A percentile compares a stretch with the other conserved stretches of the same genome.
These are phyloP conservation scores for Papio anubis DNA, from an alignment of 2,113 vertebrate species.

Conservation along the genomic window DNA sequence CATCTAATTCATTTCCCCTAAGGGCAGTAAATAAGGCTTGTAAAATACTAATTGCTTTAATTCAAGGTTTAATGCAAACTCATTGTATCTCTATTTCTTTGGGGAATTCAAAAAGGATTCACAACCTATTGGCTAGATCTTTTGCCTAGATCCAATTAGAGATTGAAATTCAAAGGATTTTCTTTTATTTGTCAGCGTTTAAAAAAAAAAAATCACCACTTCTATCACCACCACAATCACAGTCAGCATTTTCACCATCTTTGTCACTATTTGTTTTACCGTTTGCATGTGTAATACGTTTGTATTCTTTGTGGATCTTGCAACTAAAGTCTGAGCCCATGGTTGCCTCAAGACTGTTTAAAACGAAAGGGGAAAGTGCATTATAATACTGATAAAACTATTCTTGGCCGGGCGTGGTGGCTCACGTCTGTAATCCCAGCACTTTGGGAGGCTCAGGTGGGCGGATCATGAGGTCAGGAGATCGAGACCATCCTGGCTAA, in stretches of 20 bases:
- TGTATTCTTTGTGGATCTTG: conserved; percentile 19
- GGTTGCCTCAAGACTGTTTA: not conserved
- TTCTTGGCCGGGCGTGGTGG: not conserved
- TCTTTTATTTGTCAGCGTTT: not conserved
- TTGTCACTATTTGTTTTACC: not conserved
- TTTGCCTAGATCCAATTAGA: not conserved
- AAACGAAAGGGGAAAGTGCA: not conserved
- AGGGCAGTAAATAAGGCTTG: conserved; percentile 55
- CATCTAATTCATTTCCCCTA: conserved; percentile 42
- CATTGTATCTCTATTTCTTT: conserved; percentile 4
- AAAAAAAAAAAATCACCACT: not conserved
- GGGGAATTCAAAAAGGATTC: conserved; percentile 42
- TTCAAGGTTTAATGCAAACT: conserved; percentile 54
- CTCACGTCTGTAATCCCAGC: too few relatives aligned
- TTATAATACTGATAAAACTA: not conserved
- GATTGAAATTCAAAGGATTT: not conserved
- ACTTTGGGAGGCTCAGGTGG: too few relatives aligned
- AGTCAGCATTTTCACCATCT: not conserved
- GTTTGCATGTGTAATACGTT: not conserved
- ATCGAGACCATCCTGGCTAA: too few relatives aligned
- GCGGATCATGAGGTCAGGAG: too few relatives aligned
- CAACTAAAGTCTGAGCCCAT: not conserved
- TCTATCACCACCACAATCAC: not conserved
- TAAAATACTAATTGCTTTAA: conserved; percentile 64
- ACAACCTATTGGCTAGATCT: not conserved